Evolutionary conservation across 2,113 vertebrate genomes (phyloP), one percentile per base, ranked within the genome.

Genomic region (Mesembrinibis cayennensis): DNA sequence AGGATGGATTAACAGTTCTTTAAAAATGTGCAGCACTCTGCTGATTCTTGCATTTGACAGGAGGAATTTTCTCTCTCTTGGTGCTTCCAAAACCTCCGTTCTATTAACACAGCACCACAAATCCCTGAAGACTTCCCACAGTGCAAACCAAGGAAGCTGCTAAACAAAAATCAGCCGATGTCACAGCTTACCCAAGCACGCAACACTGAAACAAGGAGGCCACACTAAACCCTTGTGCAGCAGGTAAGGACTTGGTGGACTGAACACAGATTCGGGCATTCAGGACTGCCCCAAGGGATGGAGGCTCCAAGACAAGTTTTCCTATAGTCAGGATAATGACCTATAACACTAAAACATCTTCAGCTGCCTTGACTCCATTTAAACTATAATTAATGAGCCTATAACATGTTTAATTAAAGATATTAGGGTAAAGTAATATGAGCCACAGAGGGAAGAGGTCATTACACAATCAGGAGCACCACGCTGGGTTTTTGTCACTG

Each of bases 121-220:
- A 88, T 85, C 89, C 83, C 89, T 82, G 49, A 84, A 93, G 94
- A 92, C 89, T 91, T 87, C 84, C 82, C 88, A 90, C 76, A 84
- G 58, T 2, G 5, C 22, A 69, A 47, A 79, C 70, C 40, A 85
- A 97, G 69, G 63, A 93, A 62, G 58, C 55, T 67, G 66, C 89
- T 95, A 3, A 62, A 93, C 40, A 72, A 34, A 40, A 84, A 58
- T 7, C 18, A 50, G 73, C 10, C 5, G 16, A 40, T 49, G 29
- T 17, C 47, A 73, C 59, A 82, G 61, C 8, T 67, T 65, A 47
- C 16, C 53, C 65, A 66, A 59, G 80, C 55, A 61, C 2, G 13
- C 25, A 45, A 6, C 50, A 29, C 42, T 34, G 47, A 59, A 84
- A 71, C 6, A 16, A 44, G 10, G 14, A 63, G 47, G 36, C 61